Evolutionary conservation across 2,797 vertebrate species (phyloP).

Genomic region (Oceanodroma leucorhoa): DNA sequence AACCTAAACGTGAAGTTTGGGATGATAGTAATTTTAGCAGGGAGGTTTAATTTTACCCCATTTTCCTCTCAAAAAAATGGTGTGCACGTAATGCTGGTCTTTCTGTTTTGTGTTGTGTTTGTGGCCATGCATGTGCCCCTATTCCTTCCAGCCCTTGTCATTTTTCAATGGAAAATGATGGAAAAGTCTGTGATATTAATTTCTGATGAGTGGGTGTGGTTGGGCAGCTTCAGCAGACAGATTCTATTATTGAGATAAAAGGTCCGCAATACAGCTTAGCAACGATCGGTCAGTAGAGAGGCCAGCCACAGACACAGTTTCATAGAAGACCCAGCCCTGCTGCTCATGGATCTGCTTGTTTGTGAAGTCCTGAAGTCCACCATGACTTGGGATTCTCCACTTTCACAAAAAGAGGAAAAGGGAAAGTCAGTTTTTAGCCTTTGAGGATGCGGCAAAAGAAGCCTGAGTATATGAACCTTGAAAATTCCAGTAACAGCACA

Average conservation of each 20-base stretch:
- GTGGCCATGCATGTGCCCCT: accelerated
- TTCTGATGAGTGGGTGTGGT: neutral
- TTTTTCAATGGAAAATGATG: neutral
- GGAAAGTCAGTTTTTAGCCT: neutral
- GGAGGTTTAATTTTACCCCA: neutral
- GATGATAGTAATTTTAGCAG: neutral
- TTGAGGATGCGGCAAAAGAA: neutral
- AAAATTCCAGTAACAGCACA: neutral
- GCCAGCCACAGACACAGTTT: neutral
- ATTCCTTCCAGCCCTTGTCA: neutral
- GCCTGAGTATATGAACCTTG: neutral
- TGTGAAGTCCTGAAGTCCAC: neutral
- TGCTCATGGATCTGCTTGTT: neutral
- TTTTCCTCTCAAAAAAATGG: accelerated
- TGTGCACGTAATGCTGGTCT: neutral
- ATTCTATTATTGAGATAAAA: neutral
- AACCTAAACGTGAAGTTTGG: neutral
- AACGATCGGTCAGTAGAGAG: neutral
- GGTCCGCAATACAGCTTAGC: neutral
- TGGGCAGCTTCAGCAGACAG: neutral
- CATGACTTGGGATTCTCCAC: neutral
- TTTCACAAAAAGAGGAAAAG: neutral
- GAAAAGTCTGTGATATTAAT: neutral
- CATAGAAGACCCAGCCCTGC: neutral
- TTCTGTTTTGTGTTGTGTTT: neutral